phyloP scores from a whole-genome alignment of 1,140 invertebrate species.

The Pseudomyrmex sp. region DNA sequence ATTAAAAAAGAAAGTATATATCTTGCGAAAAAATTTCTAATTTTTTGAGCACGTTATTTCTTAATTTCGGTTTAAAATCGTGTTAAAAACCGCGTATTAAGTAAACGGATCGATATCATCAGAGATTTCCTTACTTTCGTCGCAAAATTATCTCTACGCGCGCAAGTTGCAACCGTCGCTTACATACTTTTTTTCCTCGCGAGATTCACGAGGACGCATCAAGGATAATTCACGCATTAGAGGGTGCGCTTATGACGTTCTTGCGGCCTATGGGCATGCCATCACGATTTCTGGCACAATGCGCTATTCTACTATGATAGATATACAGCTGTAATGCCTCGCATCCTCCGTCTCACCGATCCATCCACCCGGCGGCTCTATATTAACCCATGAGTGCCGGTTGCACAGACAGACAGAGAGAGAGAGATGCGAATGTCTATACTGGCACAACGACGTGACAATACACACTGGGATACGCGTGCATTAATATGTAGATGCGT shows the following conservation, averaged over 20 bases:
- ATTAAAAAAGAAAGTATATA: neutral
- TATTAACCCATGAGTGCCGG: conserved; percentile 74
- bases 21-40: neutral
- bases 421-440: conserved; percentile 41
- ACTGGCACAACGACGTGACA: conserved; percentile 61
- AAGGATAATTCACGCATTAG: conserved; percentile 74
- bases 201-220: conserved; percentile 32
- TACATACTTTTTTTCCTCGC: neutral
- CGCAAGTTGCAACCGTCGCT: neutral
- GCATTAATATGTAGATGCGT: conserved; percentile 69
- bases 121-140: no score
- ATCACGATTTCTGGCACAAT: conserved; percentile 79
- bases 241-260: conserved; percentile 62
- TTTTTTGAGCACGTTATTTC: no score
- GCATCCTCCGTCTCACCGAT: conserved; percentile 41
- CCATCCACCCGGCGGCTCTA: conserved; percentile 44
- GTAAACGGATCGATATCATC: no score
- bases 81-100: no score
- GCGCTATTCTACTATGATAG: conserved; percentile 78
- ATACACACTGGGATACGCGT: conserved; percentile 57
- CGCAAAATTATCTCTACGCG: neutral
- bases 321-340: conserved; percentile 77
- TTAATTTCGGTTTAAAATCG: no score
- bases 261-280: conserved; percentile 75
- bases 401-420: conserved; percentile 21